Evolutionary conservation across 2,797 vertebrate genomes (phyloP).

Genomic region (Pteronotus mesoamericanus): DNA sequence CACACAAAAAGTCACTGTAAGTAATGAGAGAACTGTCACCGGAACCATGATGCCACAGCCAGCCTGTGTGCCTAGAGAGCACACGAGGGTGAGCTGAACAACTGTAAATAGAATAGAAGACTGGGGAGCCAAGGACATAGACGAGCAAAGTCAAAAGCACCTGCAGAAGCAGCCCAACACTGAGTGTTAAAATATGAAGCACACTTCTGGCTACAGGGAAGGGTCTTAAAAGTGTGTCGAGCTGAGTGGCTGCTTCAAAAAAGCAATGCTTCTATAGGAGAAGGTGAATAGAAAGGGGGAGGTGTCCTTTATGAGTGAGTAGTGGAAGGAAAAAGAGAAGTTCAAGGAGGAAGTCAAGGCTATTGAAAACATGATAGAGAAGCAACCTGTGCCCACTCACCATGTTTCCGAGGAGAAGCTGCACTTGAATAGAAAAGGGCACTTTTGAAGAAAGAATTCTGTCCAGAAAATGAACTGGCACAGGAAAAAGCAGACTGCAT

Average conservation of each 20-base stretch:
- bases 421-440: not conserved
- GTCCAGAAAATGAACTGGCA: not conserved
- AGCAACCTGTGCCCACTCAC: rapidly evolving
- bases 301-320: not conserved
- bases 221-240: not conserved
- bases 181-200: not conserved
- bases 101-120: not conserved
- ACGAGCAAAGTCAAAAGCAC: not conserved
- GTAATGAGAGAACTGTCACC: not conserved
- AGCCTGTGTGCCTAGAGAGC: too few species aligned
- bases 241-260: not conserved
- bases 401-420: not conserved
- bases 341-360: not conserved
- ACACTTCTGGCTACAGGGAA: not conserved
- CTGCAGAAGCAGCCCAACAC: not conserved
- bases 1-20: not conserved
- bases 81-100: rapidly evolving
- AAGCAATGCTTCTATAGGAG: not conserved
- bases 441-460: not conserved
- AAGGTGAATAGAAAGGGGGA: not conserved
- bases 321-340: not conserved
- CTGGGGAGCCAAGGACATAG: not conserved
- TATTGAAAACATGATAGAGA: not conserved
- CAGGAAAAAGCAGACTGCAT: not conserved
- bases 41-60: not conserved